Conservation (phyloP, 2,113 vertebrate species). For the Chaenocephalus aceratus region DNA sequence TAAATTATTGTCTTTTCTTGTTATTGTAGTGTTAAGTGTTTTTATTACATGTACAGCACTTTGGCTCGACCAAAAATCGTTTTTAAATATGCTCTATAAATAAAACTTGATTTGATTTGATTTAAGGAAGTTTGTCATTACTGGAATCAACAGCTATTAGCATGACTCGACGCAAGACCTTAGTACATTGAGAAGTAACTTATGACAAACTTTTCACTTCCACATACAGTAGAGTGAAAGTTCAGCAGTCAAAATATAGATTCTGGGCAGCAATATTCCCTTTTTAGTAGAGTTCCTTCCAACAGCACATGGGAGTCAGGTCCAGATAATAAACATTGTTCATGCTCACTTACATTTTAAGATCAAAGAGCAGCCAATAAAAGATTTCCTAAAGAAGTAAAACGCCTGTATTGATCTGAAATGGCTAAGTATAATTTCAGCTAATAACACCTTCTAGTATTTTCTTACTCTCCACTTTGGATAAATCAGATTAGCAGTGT, state of each 20-base stretch:
- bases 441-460: not conserved
- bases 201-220: not conserved
- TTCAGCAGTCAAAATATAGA: not conserved
- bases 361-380: not conserved
- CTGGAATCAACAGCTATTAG: not conserved
- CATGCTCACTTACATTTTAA: not conserved
- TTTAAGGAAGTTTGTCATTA: not conserved
- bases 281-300: not conserved
- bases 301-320: not conserved
- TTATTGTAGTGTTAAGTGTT: no score
- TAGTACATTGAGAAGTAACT: not conserved
- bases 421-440: not conserved
- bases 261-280: not conserved
- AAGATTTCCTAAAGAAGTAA: no score
- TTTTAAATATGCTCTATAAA: no score
- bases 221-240: not conserved
- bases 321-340: not conserved
- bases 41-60: no score
- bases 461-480: constrained; percentile 14
- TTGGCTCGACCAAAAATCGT: no score
- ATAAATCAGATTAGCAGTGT: constrained; percentile 37
- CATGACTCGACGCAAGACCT: no score
- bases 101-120: no score
- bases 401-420: not conserved
- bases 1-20: no score